Evolutionary conservation across 2,888 invertebrate genomes (phyloP).

Genomic region (Lycophotia porphyrea): DNA sequence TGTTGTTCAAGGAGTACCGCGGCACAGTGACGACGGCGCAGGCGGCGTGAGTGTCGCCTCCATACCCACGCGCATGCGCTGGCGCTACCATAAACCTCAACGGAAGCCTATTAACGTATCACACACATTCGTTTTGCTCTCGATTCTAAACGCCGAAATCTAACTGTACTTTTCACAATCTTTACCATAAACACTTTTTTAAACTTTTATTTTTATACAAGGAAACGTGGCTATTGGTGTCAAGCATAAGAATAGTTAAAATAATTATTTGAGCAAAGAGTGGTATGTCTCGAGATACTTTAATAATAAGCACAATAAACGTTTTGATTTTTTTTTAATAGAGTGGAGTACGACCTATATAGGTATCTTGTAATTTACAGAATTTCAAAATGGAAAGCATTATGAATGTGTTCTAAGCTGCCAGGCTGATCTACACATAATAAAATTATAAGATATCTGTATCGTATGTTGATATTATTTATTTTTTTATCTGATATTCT

Average conservation of each 20-base stretch:
- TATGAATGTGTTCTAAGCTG: constrained; percentile 47
- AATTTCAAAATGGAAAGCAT: constrained; percentile 49
- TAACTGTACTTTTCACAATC: constrained; percentile 44
- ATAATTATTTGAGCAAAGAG: neutral
- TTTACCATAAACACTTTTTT: constrained; percentile 60
- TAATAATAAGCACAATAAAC: neutral
- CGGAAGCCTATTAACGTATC: constrained; percentile 65
- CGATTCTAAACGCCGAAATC: constrained; percentile 65
- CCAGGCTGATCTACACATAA: constrained; percentile 50
- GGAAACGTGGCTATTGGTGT: neutral
- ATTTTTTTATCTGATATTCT: constrained; percentile 37
- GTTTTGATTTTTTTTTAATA: neutral
- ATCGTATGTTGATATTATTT: constrained; percentile 41
- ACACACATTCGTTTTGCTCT: constrained; percentile 72
- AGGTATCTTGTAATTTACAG: neutral
- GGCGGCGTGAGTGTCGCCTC: constrained; percentile 70
- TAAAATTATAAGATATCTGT: constrained; percentile 34
- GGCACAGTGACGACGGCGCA: constrained; percentile 72
- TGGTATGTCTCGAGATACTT: constrained; percentile 1
- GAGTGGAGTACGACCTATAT: neutral
- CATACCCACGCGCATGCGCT: constrained; percentile 44
- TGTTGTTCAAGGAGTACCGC: constrained; percentile 94
- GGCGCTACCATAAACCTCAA: constrained; percentile 61
- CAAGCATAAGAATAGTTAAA: constrained; percentile 4
- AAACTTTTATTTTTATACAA: constrained; percentile 21